Percentiles rank a stretch among this genome's conserved stretches.
Evolutionary conservation across 2,888 invertebrate genomes (phyloP).

Genomic region (Caenorhabditis sp.): DNA sequence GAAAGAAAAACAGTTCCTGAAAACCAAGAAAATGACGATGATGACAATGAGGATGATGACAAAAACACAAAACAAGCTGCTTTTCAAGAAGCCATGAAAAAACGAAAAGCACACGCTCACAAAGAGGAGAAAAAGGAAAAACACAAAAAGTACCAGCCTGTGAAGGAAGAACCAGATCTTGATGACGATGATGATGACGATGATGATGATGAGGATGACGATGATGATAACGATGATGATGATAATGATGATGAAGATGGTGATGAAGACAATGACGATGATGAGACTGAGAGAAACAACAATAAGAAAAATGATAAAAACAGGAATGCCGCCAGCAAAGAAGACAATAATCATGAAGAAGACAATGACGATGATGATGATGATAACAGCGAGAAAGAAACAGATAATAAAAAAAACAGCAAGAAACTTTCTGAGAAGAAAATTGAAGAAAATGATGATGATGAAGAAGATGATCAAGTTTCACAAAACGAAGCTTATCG

Average conservation of each 20-base stretch:
- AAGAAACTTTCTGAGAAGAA: conserved; percentile 24
- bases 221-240: conserved; percentile 61
- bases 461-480: conserved; percentile 40
- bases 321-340: conserved; percentile 29
- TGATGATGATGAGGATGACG: conserved; percentile 66
- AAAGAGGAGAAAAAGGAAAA: conserved; percentile 54
- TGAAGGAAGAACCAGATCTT: conserved; percentile 65
- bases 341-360: conserved; percentile 36
- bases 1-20: conserved; percentile 19
- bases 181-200: conserved; percentile 69
- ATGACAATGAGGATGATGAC: conserved; percentile 65
- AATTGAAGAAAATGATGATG: conserved; percentile 23
- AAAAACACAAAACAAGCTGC: too few species aligned
- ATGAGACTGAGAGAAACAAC: conserved; percentile 42
- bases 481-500: conserved; percentile 44
- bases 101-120: conserved; percentile 49
- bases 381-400: conserved; percentile 28
- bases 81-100: conserved; percentile 37
- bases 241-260: conserved; percentile 58
- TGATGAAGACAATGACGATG: conserved; percentile 20
- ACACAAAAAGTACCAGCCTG: conserved; percentile 55
- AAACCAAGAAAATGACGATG: conserved; percentile 52
- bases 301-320: conserved; percentile 24
- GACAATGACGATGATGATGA: conserved; percentile 30
- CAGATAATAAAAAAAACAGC: conserved; percentile 54